Conservation (phyloP, 2,113 vertebrate genomes). For the Carlito syrichta region DNA sequence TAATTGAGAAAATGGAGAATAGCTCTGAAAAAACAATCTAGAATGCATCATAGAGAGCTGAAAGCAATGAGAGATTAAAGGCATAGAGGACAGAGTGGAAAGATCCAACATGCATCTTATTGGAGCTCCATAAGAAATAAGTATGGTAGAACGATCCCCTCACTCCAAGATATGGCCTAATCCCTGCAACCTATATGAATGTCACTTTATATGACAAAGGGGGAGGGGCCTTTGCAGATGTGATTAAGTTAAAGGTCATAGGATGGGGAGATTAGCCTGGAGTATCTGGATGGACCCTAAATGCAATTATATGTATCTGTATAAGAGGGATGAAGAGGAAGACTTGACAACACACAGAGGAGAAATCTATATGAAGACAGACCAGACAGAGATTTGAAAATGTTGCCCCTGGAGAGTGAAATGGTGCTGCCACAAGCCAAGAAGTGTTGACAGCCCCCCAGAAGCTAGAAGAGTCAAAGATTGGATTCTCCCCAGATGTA, state of each 20-base stretch:
- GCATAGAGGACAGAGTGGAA: background rate
- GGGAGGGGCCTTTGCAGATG: background rate
- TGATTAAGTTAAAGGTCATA: background rate
- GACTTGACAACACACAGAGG: background rate
- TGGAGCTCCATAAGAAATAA: background rate
- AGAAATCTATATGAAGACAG: background rate
- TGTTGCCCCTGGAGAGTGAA: background rate
- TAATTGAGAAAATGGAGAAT: background rate
- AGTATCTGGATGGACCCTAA: background rate
- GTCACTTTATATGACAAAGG: background rate
- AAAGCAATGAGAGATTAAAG: background rate
- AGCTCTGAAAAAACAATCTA: background rate
- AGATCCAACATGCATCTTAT: rapidly evolving
- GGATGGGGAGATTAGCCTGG: background rate
- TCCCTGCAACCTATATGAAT: background rate
- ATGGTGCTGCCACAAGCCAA: too few species aligned
- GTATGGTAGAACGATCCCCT: background rate
- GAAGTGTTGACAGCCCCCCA: too few species aligned
- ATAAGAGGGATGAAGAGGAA: background rate
- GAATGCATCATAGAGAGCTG: background rate
- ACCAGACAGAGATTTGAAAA: background rate
- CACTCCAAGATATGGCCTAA: background rate
- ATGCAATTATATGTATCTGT: background rate
- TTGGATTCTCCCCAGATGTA: rapidly evolving
- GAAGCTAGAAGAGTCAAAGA: background rate